A percentile compares a stretch with the other conserved stretches of the same genome.
These are phyloP conservation scores for Meriones psammophilus DNA, from an alignment of 2,797 vertebrate species.

Conservation along the genomic window DNA sequence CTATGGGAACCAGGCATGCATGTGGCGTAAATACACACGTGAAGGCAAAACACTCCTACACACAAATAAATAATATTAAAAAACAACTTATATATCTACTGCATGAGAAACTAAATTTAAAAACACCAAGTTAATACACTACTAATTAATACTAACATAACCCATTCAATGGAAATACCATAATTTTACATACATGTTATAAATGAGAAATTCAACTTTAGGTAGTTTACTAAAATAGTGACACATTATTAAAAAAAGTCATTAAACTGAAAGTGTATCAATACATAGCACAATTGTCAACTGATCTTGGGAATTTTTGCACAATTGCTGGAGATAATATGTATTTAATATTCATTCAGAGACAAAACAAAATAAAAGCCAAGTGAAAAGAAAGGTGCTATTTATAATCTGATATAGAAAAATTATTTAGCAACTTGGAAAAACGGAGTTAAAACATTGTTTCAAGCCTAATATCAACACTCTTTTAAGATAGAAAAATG, in stretches of 20 bases:
- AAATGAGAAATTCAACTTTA: slow-evolving; percentile 45
- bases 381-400: background rate
- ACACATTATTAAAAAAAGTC: background rate
- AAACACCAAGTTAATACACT: background rate
- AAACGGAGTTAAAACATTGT: background rate
- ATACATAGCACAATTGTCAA: slow-evolving; percentile 11
- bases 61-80: background rate
- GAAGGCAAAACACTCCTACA: background rate
- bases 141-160: background rate
- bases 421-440: background rate
- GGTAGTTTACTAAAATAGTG: background rate
- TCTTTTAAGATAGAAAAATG: slow-evolving; percentile 29
- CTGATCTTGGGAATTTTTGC: background rate
- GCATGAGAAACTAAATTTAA: slow-evolving; percentile 6
- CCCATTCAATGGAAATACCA: background rate
- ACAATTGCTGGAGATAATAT: background rate
- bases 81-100: background rate
- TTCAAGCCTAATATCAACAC: slow-evolving; percentile 23
- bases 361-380: background rate
- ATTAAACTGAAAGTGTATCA: background rate
- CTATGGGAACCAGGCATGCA: background rate
- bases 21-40: background rate
- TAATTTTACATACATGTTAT: background rate
- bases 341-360: background rate
- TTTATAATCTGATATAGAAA: background rate